Evolutionary conservation across 2,888 invertebrate species (phyloP).

Genomic region (Stomorhina lunata): DNA sequence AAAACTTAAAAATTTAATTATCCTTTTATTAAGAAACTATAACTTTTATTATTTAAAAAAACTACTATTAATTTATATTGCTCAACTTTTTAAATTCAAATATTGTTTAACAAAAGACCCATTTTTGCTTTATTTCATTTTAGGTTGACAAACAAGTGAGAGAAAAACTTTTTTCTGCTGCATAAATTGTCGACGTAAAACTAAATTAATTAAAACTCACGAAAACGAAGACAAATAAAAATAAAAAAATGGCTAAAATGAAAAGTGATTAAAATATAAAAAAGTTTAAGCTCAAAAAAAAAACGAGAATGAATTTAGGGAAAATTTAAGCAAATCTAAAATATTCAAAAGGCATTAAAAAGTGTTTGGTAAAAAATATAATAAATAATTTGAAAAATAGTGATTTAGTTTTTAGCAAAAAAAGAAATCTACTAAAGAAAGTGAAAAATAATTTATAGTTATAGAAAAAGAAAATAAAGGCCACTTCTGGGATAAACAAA

Average conservation of each 20-base stretch:
- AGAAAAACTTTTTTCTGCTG: conserved; percentile 22
- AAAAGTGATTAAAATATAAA: not conserved
- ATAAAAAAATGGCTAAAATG: conserved; percentile 5
- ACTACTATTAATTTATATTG: not conserved
- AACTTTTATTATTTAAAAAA: not conserved
- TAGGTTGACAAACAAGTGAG: conserved; percentile 7
- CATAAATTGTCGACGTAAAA: conserved; percentile 17
- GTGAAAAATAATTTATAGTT: no score
- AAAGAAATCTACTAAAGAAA: no score
- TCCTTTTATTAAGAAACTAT: no score
- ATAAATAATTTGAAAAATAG: no score
- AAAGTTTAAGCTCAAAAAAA: conserved; percentile 5
- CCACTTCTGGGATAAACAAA: no score
- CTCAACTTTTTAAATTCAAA: not conserved
- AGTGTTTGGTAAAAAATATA: not conserved
- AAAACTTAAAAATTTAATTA: no score
- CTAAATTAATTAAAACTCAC: not conserved
- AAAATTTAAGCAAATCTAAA: not conserved
- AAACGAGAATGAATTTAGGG: not conserved
- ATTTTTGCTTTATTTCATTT: conserved; percentile 15
- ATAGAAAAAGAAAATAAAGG: not conserved
- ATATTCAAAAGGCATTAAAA: conserved; percentile 5
- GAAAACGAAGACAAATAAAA: conserved; percentile 3
- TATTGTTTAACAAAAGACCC: not conserved
- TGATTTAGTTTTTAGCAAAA: no score